These are phyloP conservation scores for Gastracanthus pulcherrimus DNA, from an alignment of 2,888 invertebrate genomes.

Conservation along the genomic window DNA sequence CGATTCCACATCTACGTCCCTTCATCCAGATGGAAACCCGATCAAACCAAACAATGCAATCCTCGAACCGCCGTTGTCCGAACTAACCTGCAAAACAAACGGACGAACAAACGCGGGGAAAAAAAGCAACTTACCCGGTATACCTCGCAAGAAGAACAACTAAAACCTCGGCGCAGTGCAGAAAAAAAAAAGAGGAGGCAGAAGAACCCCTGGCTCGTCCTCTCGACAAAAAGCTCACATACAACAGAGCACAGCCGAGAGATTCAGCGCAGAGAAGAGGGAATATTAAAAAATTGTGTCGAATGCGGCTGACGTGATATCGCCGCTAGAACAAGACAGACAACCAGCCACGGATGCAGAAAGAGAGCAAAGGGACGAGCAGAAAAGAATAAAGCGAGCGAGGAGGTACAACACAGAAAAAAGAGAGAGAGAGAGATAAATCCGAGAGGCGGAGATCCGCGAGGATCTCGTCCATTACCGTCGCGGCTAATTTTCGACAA, in stretches of 20 bases:
- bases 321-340: neutral
- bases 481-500: conserved; percentile 68
- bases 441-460: conserved; percentile 58
- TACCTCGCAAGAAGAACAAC: too few relatives aligned
- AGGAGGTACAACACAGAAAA: neutral
- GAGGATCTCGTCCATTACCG: conserved; percentile 69
- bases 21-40: too few relatives aligned
- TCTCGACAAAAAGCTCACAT: conserved; percentile 9
- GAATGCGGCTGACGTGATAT: conserved; percentile 28
- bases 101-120: too few relatives aligned
- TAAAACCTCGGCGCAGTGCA: too few relatives aligned
- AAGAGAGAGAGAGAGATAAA: neutral
- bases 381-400: conserved; percentile 20
- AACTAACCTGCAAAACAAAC: too few relatives aligned
- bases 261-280: too few relatives aligned
- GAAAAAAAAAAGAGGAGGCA: neutral
- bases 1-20: too few relatives aligned
- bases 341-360: neutral
- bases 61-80: too few relatives aligned
- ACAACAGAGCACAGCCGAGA: neutral
- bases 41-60: too few relatives aligned
- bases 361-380: neutral
- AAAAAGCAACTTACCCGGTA: too few relatives aligned
- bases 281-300: conserved; percentile 56
- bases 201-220: neutral